Conservation (phyloP, 2,113 vertebrate species). For the Onychorhynchus coronatus region DNA sequence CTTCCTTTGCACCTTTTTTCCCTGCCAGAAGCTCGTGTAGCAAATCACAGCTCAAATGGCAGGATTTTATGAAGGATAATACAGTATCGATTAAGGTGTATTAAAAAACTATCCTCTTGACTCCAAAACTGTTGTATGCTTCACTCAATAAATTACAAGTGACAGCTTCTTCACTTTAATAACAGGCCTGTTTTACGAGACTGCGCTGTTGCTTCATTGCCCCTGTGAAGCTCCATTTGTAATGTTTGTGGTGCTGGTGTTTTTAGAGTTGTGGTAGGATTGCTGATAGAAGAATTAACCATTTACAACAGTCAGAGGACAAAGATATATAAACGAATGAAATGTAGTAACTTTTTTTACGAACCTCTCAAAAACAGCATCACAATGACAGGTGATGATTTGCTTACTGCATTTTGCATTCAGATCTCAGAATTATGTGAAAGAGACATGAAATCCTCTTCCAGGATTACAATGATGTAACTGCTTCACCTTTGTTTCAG, state of each 20-base stretch:
- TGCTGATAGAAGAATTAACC: neutral
- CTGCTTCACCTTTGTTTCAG: neutral
- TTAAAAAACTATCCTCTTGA: neutral
- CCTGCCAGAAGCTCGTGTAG: neutral
- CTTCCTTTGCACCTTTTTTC: neutral
- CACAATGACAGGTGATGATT: neutral
- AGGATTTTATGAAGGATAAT: neutral
- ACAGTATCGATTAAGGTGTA: neutral
- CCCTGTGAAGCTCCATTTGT: neutral
- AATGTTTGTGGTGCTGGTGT: neutral
- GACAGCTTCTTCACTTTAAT: neutral
- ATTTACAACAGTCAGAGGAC: neutral
- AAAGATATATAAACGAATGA: neutral
- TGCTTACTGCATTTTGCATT: neutral
- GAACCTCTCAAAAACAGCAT: neutral
- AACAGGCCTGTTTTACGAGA: neutral
- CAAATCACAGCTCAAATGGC: neutral
- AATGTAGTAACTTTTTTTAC: neutral
- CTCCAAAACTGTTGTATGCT: neutral
- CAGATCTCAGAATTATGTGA: neutral
- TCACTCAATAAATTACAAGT: slow-evolving; percentile 6
- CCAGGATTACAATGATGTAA: neutral
- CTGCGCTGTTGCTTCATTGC: neutral
- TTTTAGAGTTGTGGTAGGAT: neutral
- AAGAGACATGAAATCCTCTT: neutral